phyloP scores from a whole-genome alignment of 2,888 invertebrate species.

The Hemicrepidius hirtus region DNA sequence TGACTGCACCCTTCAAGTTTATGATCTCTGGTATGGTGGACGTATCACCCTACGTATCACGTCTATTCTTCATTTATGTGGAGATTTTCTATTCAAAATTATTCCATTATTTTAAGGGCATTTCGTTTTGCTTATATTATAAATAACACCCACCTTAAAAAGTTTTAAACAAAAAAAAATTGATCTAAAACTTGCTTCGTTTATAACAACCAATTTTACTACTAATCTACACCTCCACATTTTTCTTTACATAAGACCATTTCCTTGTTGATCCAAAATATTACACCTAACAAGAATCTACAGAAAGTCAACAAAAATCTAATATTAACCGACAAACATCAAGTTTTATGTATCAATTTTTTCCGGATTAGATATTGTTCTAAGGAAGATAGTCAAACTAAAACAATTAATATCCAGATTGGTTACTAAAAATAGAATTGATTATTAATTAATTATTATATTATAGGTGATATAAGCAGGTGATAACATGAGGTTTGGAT shows the following conservation, averaged over 20 bases:
- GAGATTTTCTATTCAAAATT: too few species aligned
- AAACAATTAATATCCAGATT: neutral
- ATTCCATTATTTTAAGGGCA: too few species aligned
- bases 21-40: too few species aligned
- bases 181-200: neutral
- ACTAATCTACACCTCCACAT: neutral
- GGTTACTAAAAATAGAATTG: conserved; percentile 3
- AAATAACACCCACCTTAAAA: neutral
- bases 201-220: neutral
- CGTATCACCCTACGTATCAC: too few species aligned
- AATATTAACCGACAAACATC: neutral
- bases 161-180: neutral
- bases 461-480: conserved; percentile 23
- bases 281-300: neutral
- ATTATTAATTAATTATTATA: conserved; percentile 5
- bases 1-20: too few species aligned
- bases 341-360: too few species aligned
- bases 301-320: neutral
- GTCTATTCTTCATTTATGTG: too few species aligned
- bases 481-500: conserved; percentile 49
- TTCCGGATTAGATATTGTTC: neutral
- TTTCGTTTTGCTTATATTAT: neutral
- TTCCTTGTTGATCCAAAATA: neutral
- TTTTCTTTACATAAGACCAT: neutral
- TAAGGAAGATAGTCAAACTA: neutral